Evolutionary conservation across 2,888 invertebrate genomes (phyloP), one percentile per base, ranked within the genome.

Genomic region (Ecliptopera silaceata): DNA sequence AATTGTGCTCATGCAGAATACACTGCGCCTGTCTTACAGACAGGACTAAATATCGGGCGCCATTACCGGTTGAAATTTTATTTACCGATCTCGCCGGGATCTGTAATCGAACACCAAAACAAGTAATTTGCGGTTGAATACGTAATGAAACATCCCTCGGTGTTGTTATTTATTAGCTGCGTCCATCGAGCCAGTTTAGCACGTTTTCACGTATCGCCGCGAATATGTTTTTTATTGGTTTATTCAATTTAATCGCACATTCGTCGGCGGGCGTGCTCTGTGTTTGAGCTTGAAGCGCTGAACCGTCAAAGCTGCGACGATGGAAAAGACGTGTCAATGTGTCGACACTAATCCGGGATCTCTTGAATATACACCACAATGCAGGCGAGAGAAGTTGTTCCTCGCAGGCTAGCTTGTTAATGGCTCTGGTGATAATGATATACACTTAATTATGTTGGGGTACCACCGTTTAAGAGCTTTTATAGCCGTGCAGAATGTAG

Each of bases 1-100:
- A 76, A 76, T 77, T 77, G 71, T 75, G 77, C 74, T 75, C 71
- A 75, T 75, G 73, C 71, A 72, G 74, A 74, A 74, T 71, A 70
- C 61, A 38, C 62, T 66, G 67, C 71, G 61, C 64, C 58, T 64
- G 64, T 52, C 59, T 64, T 67, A 67, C 70, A 70, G 68, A 62
- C 60, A 66, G 63, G 60, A 63, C 72, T 67, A 70, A 70, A 70
- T 70, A 69, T 66, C 60, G 41, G 50, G 59, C 36, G 46, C 54
- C 56, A 70, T 72, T 67, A 67, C 65, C 64, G 62, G 62, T 65
- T 65, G 64, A 55, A 65, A 64, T 63, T 66, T 63, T 6, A 36
- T 34, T 13, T 20, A 65, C 47, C 60, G 63, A 63, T 65, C 47
- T 34, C 48, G 44, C 57, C 51, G 63, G 54, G 52, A 61, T 63